Evolutionary conservation across 2,888 invertebrate species (phyloP).

Genomic region (Thymelicus lineola): DNA sequence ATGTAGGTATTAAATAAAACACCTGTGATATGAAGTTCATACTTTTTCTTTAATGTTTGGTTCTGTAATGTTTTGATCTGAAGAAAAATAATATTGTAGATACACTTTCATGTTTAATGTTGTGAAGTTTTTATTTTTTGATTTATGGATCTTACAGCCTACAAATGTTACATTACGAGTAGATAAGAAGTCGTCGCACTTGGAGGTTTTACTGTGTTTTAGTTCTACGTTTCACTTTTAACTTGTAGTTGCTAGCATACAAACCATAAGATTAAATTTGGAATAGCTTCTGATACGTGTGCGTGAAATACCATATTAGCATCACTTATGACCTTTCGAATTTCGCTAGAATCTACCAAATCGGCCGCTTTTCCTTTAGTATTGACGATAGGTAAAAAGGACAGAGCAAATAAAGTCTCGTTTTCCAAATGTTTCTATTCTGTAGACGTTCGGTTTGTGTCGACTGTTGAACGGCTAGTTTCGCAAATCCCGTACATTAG

Average conservation of each 20-base stretch:
- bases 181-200: no score
- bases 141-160: no score
- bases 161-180: no score
- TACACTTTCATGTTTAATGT: no score
- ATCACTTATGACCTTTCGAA: constrained; percentile 2
- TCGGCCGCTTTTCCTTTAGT: background rate
- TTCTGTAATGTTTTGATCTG: background rate
- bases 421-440: constrained; percentile 53
- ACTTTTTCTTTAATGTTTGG: background rate
- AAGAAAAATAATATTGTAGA: background rate
- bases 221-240: background rate
- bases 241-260: background rate
- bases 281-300: background rate
- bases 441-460: constrained; percentile 57
- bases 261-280: background rate
- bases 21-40: background rate
- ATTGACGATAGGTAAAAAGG: constrained; percentile 20
- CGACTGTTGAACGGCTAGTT: constrained; percentile 55
- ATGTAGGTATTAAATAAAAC: constrained; percentile 2
- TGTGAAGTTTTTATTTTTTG: no score
- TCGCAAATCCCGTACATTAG: constrained; percentile 74
- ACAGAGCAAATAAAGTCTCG: constrained; percentile 39
- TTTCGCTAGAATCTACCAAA: background rate
- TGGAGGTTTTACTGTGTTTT: background rate
- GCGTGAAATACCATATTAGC: constrained; percentile 2